Conservation (phyloP, 2,888 invertebrate genomes). For the Clostera curtula region DNA sequence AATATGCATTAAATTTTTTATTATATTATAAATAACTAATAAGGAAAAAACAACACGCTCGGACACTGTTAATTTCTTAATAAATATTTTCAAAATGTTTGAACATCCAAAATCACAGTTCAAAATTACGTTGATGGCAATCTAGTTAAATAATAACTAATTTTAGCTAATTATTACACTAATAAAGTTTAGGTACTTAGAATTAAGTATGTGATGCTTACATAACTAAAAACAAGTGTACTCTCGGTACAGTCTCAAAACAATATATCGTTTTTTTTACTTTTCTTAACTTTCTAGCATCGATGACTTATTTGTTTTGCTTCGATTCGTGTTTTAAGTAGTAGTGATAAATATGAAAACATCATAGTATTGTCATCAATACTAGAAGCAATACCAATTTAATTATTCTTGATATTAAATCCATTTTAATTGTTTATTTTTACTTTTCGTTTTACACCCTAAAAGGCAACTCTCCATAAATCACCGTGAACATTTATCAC, state of each 20-base stretch:
- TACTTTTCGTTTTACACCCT: conserved; percentile 18
- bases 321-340: too few species aligned
- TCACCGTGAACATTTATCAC: conserved; percentile 18
- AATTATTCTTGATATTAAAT: conserved; percentile 3
- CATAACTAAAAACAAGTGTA: conserved; percentile 16
- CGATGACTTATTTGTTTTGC: too few species aligned
- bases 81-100: conserved; percentile 36
- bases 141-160: conserved; percentile 35
- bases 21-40: conserved; percentile 13
- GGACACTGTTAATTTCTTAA: conserved; percentile 15
- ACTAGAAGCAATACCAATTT: conserved; percentile 5
- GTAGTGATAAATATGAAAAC: too few species aligned
- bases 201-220: conserved; percentile 48
- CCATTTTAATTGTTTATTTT: conserved; percentile 13
- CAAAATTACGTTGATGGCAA: conserved; percentile 69
- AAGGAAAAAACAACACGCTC: conserved; percentile 33
- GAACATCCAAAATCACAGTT: conserved; percentile 71
- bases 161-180: conserved; percentile 32
- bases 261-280: conserved; percentile 11
- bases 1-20: conserved; percentile 5
- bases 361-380: conserved; percentile 13
- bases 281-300: conserved; percentile 11
- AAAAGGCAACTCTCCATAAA: conserved; percentile 25
- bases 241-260: conserved; percentile 19
- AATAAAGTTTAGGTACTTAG: conserved; percentile 45